Evolutionary conservation across 1,140 invertebrate genomes (phyloP).

Genomic region (Apis cerana): DNA sequence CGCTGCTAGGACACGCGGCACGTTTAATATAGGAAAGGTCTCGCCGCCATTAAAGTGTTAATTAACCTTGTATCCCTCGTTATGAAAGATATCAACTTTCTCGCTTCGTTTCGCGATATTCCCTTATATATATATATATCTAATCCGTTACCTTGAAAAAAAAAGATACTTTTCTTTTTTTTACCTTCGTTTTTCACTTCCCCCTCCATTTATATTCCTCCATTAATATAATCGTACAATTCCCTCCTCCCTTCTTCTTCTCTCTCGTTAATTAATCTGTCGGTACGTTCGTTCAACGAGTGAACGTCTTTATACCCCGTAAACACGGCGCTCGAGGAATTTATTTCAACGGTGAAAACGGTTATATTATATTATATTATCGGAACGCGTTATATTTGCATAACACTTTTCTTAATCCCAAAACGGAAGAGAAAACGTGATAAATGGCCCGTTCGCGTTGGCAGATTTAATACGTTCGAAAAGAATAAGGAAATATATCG

Average conservation of each 20-base stretch:
- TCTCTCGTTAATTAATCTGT: too few relatives aligned
- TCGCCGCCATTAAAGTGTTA: not conserved
- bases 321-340: too few relatives aligned
- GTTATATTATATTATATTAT: too few relatives aligned
- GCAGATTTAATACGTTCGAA: not conserved
- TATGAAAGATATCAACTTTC: not conserved
- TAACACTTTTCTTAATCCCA: too few relatives aligned
- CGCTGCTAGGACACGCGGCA: not conserved
- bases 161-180: not conserved
- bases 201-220: not conserved
- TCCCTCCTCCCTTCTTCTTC: too few relatives aligned
- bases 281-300: too few relatives aligned
- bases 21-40: not conserved
- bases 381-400: too few relatives aligned
- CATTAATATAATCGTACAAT: too few relatives aligned
- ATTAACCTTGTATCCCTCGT: not conserved
- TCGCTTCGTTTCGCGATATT: not conserved
- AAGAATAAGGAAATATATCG: not conserved
- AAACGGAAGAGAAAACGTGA: not conserved
- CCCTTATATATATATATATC: not conserved
- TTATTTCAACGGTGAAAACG: too few relatives aligned
- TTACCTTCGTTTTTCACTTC: too few relatives aligned
- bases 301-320: too few relatives aligned
- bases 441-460: not conserved
- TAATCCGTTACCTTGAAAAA: not conserved